Base-by-base conservation (phyloP, 2,888 invertebrate species). In the Chorisops tibialis region DNA sequence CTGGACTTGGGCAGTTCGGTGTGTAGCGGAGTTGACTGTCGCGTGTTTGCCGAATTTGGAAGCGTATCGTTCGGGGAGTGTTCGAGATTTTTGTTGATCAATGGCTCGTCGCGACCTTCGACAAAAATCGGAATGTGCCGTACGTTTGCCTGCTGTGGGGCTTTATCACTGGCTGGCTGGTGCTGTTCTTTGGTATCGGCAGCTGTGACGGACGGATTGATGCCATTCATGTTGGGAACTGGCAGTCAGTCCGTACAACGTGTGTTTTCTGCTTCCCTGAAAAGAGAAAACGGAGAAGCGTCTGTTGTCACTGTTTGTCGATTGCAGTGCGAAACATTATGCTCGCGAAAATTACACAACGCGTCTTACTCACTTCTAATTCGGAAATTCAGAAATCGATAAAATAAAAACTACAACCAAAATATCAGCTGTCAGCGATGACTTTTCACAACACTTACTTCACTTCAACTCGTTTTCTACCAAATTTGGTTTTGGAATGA, bases 61-160 rank as follows among this genome's bases (percentile, higher is more conserved):
- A 11, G 11, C 9, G 68, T 49, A 63, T 24, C 60, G 30, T 16
- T 51, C 30, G 64, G 65, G 7, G 59, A 63, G 51, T 77, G 76
- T 41, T 81, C 81, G 5, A 78, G 75, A 59, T 81, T 80, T 70
- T 81, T 84, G 59, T 87, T 85, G 61, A 87, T 78, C 6, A 89
- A 83, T 0, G 89, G 89, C 70, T 87, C 85, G 72, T 89, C 88
- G 50, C 90, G 80, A 3, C 89, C 89, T 75, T 91, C 91, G 0
- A 91, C 88, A 71, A 87, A 87, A 66, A 92, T 91, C 9, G 91
- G 91, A 73, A 91, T 91, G 71, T 89, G 87, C 64, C 90, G 81
- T 52, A 89, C 87, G 69, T 84, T 86, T 19, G 65, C 62, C 45
- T 65, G 61, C 24, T 43, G 59, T 39, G 48, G 19, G n/a, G 24